Percentiles rank a stretch among this genome's conserved stretches.
Evolutionary conservation across 2,888 invertebrate genomes (phyloP).

Genomic region (Rhamphomyia laevipes): DNA sequence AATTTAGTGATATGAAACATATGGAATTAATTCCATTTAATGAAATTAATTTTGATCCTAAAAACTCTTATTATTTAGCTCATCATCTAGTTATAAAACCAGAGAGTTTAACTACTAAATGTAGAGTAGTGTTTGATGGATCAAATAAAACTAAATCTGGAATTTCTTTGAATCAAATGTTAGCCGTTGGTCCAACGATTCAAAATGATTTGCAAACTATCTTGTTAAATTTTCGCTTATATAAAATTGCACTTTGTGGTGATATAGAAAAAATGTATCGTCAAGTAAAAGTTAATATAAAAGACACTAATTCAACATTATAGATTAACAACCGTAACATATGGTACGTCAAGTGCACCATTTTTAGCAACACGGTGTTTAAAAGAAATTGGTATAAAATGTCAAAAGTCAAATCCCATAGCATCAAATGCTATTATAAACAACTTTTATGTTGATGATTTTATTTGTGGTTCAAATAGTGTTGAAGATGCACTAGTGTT

Average conservation of each 20-base stretch:
- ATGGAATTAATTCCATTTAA: too few species aligned
- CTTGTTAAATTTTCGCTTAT: slow-evolving; percentile 1
- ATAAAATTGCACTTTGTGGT: slow-evolving; percentile 13
- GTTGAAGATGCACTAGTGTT: slow-evolving; percentile 9
- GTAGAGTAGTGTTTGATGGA: slow-evolving; percentile 2
- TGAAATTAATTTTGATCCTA: too few species aligned
- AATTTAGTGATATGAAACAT: too few species aligned
- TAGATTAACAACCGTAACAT: not conserved
- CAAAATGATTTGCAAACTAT: slow-evolving; percentile 15
- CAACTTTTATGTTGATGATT: slow-evolving; percentile 16
- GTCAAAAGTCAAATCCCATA: slow-evolving; percentile 6
- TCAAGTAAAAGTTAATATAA: slow-evolving; percentile 14
- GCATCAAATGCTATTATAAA: slow-evolving; percentile 10
- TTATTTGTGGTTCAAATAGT: too few species aligned
- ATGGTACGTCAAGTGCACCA: slow-evolving; percentile 16
- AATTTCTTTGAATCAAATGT: slow-evolving; percentile 16
- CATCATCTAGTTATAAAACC: too few species aligned
- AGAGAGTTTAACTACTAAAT: too few species aligned
- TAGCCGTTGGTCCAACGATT: slow-evolving; percentile 17
- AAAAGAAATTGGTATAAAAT: slow-evolving; percentile 11
- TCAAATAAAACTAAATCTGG: slow-evolving; percentile 9
- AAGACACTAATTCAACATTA: slow-evolving; percentile 6
- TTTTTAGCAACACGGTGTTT: slow-evolving; percentile 16
- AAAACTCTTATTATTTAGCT: too few species aligned
- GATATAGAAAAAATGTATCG: slow-evolving; percentile 22